Conservation (phyloP, 2,797 vertebrate species). For the Muscicapa striata region DNA sequence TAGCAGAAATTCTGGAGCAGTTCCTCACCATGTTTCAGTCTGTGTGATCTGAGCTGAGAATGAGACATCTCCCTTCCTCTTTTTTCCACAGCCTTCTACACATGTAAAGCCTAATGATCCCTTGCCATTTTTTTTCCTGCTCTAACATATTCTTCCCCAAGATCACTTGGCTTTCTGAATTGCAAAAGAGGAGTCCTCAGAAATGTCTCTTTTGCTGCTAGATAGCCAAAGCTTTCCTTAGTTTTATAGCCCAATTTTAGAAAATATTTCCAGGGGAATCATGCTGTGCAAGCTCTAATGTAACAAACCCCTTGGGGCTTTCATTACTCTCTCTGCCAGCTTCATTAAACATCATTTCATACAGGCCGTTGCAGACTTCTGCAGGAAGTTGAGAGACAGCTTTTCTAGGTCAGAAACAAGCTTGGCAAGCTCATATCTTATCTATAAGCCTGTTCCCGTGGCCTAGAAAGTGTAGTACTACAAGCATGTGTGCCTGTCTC, state of each 20-base stretch:
- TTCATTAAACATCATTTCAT: conserved; percentile 63
- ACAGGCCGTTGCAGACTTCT: conserved; percentile 43
- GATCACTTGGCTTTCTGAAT: not conserved
- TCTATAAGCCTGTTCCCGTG: not conserved
- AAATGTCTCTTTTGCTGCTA: not conserved
- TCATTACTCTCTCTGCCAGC: conserved; percentile 58
- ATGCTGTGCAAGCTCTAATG: conserved; percentile 30
- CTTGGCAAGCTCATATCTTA: conserved; percentile 41
- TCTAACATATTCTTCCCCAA: not conserved
- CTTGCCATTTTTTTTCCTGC: not conserved
- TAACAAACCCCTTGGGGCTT: conserved; percentile 59
- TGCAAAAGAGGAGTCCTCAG: not conserved
- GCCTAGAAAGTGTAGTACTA: not conserved
- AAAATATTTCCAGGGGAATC: conserved; percentile 34
- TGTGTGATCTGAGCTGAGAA: not conserved
- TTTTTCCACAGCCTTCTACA: not conserved
- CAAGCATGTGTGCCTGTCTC: not conserved
- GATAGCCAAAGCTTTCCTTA: not conserved
- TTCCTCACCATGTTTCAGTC: not conserved
- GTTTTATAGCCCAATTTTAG: conserved; percentile 11
- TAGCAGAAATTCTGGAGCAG: not conserved
- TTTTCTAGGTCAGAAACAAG: conserved; percentile 62
- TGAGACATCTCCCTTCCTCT: not conserved
- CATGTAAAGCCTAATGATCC: not conserved
- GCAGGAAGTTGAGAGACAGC: conserved; percentile 41